Evolutionary conservation across 2,888 invertebrate species (phyloP).

Genomic region (Zonitis immaculata): DNA sequence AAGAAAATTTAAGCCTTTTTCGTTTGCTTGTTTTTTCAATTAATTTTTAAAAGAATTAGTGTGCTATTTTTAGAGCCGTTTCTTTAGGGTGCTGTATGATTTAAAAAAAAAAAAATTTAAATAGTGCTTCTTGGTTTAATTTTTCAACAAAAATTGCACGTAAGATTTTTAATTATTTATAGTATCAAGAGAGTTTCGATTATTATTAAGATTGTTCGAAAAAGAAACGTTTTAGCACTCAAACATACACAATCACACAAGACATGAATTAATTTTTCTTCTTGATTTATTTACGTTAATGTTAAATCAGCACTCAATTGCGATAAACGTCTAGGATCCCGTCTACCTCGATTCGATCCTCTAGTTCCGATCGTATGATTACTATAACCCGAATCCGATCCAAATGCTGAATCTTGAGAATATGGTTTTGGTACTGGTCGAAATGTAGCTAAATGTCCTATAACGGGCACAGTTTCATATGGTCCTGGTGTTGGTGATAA

Average conservation of each 20-base stretch:
- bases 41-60: background rate
- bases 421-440: constrained; percentile 61
- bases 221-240: background rate
- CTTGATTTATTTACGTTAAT: constrained; percentile 40
- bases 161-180: background rate
- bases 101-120: no score
- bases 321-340: constrained; percentile 45
- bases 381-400: constrained; percentile 82
- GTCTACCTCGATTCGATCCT: constrained; percentile 42
- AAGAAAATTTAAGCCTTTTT: background rate
- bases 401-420: constrained; percentile 71
- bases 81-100: background rate
- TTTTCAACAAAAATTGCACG: background rate
- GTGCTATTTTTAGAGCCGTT: background rate
- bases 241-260: background rate
- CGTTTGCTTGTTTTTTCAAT: background rate
- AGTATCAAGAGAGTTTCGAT: background rate
- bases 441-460: constrained; percentile 58
- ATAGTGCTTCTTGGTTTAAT: background rate
- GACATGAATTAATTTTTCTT: background rate
- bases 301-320: constrained; percentile 49
- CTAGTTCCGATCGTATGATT: constrained; percentile 67
- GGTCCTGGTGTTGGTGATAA: constrained; percentile 49
- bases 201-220: background rate
- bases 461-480: constrained; percentile 67